Base-by-base conservation (phyloP, 2,113 vertebrate genomes). In the Hippolais icterina region DNA sequence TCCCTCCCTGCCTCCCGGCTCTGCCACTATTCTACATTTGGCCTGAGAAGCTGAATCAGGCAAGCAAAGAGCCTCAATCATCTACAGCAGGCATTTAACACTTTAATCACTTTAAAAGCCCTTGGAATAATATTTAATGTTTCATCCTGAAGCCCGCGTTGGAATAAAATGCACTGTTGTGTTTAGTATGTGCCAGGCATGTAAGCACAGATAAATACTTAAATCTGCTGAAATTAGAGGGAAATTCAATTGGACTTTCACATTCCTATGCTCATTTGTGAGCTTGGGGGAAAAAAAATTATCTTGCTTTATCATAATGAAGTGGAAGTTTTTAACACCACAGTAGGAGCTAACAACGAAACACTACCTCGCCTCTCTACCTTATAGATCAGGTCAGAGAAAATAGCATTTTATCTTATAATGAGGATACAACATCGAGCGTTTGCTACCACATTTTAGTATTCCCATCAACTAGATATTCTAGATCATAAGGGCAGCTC, bases 391-490 rank as follows among this genome's bases (percentile, higher is more conserved):
- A 92, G 98, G 97, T 98, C 97, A 98, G 95, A 97, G 97, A 97
- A 98, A 98, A 98, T 74, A 96, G 92, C 96, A 97, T 97, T 98
- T 97, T 96, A 95, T 97, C 97, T 97, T 93, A 83, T 98, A 98
- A 98, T 97, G 97, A 98, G 97, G 94, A 97, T 57, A 97, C 97
- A 97, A 97, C 97, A 96, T 61, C 42, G 71, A 97, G 97, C 90
- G 31, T 94, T 98, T 89, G 27, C 97, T 93, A 96, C 82, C 74
- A 12, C 96, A 61, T 97, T 98, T 97, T 97, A 98, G 94, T 92
- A 97, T 97, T 97, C 97, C 97, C 98, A 98, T 98, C 98, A 98
- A 98, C 97, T 96, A 97, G 96, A 98, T 98, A 98, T 96, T 98
- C 96, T 80, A 97, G 98, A 98, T 97, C 97, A 95, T 78, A 96